Evolutionary conservation across 2,888 invertebrate species (phyloP).

Genomic region (Heliconius sara): DNA sequence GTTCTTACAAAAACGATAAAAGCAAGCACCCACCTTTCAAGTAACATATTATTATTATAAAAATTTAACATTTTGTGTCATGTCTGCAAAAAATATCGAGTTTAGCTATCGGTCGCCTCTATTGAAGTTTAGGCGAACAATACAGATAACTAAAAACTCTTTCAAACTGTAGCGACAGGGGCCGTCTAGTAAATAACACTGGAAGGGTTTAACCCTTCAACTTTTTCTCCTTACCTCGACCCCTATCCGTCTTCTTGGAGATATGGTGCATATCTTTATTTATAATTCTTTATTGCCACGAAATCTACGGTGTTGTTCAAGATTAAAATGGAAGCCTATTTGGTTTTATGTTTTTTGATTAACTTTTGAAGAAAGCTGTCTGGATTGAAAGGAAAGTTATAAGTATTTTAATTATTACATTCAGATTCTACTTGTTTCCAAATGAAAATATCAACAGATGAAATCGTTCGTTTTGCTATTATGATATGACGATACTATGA

Average conservation of each 20-base stretch:
- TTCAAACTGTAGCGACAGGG: slow-evolving; percentile 65
- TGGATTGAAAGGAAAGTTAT: background rate
- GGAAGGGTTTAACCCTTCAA: slow-evolving; percentile 78
- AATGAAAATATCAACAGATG: background rate
- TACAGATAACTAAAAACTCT: slow-evolving; percentile 64
- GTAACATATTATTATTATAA: background rate
- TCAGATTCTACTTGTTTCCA: too few species aligned
- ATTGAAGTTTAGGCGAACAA: slow-evolving; percentile 39
- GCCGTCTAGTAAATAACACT: slow-evolving; percentile 68
- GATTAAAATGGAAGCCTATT: slow-evolving; percentile 46
- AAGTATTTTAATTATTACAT: background rate
- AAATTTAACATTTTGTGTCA: background rate
- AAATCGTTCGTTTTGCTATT: background rate
- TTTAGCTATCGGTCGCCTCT: slow-evolving; percentile 11
- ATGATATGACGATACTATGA: too few species aligned
- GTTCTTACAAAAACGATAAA: background rate
- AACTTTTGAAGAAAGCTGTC: slow-evolving; percentile 19
- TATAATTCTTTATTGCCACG: slow-evolving; percentile 72
- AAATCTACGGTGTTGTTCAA: slow-evolving; percentile 72
- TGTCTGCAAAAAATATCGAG: slow-evolving; percentile 31
- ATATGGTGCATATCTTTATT: slow-evolving; percentile 80
- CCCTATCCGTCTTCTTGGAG: slow-evolving; percentile 75
- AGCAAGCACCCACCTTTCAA: background rate
- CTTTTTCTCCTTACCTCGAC: slow-evolving; percentile 68
- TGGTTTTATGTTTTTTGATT: slow-evolving; percentile 45